Evolutionary conservation across 2,113 vertebrate genomes (phyloP).

Genomic region (Oncorhynchus gorbuscha): DNA sequence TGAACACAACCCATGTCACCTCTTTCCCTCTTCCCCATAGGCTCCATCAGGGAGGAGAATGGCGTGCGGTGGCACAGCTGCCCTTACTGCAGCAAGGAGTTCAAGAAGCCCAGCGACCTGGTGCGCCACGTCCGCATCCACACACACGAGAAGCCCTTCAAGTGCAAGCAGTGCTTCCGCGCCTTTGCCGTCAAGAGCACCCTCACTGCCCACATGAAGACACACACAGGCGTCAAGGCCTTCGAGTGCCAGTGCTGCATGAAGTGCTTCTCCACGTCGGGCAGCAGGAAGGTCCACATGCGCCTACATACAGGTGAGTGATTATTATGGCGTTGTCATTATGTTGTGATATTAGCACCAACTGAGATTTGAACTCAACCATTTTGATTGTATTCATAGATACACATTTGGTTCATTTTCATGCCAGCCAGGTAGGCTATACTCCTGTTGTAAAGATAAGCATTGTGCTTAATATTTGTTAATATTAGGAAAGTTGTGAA

Average conservation of each 20-base stretch:
- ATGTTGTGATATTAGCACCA: too few species aligned
- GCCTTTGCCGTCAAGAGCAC: constrained; percentile 98
- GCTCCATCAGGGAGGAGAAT: constrained; percentile 92
- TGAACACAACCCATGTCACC: too few species aligned
- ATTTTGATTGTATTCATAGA: too few species aligned
- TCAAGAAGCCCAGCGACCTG: constrained; percentile 96
- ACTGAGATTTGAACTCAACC: too few species aligned
- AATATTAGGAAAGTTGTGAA: too few species aligned
- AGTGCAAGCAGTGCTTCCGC: constrained; percentile 97
- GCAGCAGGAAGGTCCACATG: constrained; percentile 98
- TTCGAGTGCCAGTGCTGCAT: constrained; percentile 95
- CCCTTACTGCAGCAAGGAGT: constrained; percentile 95
- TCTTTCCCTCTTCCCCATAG: constrained; percentile 53
- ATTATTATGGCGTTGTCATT: too few species aligned
- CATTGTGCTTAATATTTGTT: too few species aligned
- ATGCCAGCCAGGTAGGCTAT: too few species aligned
- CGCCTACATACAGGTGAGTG: constrained; percentile 93
- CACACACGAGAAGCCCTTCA: constrained; percentile 98
- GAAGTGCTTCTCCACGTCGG: constrained; percentile 98
- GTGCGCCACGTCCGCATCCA: constrained; percentile 98
- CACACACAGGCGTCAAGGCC: constrained; percentile 95
- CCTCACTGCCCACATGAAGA: constrained; percentile 97
- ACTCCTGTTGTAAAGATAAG: too few species aligned
- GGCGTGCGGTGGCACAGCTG: constrained; percentile 96
- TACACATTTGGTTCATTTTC: too few species aligned